A percentile compares a stretch with the other conserved stretches of the same genome.
phyloP scores from a whole-genome alignment of 2,113 vertebrate species.

The Noctilio leporinus region DNA sequence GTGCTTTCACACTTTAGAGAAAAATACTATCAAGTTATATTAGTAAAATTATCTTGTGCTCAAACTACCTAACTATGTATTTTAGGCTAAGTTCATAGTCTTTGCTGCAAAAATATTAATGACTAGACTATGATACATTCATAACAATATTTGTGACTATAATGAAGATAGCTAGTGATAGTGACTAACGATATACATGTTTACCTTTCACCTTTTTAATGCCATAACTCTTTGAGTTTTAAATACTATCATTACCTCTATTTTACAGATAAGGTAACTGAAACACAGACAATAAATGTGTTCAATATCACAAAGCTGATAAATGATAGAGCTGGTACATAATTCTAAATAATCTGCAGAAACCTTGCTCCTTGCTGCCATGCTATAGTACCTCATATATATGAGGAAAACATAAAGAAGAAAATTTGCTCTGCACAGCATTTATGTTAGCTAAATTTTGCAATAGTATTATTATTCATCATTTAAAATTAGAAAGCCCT shows the following conservation, averaged over 20 bases:
- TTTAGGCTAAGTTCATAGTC: not conserved
- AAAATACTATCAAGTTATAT: not conserved
- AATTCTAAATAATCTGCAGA: not conserved
- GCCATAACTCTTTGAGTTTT: not conserved
- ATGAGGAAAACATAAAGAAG: not conserved
- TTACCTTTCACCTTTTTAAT: not conserved
- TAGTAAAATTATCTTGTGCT: not conserved
- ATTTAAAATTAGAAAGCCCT: not conserved
- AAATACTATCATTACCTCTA: not conserved
- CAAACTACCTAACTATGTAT: not conserved
- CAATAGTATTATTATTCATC: not conserved
- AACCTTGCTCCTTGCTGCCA: not conserved
- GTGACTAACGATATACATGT: not conserved
- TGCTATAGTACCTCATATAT: not conserved
- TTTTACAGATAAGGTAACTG: not conserved
- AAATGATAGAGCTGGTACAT: not conserved
- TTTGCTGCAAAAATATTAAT: constrained; percentile 19
- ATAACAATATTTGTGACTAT: not conserved
- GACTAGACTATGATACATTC: not conserved
- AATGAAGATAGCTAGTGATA: not conserved
- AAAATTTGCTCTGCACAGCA: not conserved
- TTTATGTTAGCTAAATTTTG: not conserved
- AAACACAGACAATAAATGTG: not conserved
- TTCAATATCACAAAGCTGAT: not conserved
- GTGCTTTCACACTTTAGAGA: not conserved